Base-by-base conservation (phyloP, 2,888 invertebrate species). In the Philopedon plagiatum region DNA sequence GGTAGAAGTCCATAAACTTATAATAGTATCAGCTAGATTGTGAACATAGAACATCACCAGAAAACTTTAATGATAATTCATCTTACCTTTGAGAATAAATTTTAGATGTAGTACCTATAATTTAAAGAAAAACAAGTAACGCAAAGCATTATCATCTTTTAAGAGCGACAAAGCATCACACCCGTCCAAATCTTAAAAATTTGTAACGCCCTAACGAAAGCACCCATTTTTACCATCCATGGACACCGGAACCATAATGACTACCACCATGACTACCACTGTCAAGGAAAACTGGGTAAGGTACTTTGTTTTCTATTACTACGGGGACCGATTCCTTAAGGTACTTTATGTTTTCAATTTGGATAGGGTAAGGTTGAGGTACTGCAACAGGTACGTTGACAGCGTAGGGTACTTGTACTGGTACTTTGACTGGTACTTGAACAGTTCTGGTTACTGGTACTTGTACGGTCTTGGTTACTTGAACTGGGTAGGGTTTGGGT, bases 401-500 rank as follows among this genome's bases (percentile, higher is more conserved):
- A 23, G 82, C 79, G 39, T 79, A 77, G 23, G 83, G 81, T 26
- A 80, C 79, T 57, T 79, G 80, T 23, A 64, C 61, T 73, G 86
- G 86, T 62, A 87, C 86, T 83, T 86, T 81, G 34, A 81, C 81
- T 74, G 80, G 85, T 26, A 77, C 76, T 21, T 81, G 80, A 8
- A 88, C 87, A 4, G 88, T 88, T 67, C 88, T 85, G 74, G 88
- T 88, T 0, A 89, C 87, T 1, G 87, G 83, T 0, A 89, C 87
- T 75, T 81, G 82, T 76, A 80, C 72, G 63, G 78, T 76, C 62
- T 84, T 90, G 82, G 88, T 88, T 3, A 92, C 89, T 68, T 87
- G 83, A 9, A 91, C 89, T 0, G 91, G 91, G 0, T 89, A 88
- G 0, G 87, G 88, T 61, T 89, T 87, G 49, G 89, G 87, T 1